These are phyloP conservation scores for Antedon mediterranea DNA, from an alignment of 53 echinoderm and acorn worm species.

Conservation along the genomic window DNA sequence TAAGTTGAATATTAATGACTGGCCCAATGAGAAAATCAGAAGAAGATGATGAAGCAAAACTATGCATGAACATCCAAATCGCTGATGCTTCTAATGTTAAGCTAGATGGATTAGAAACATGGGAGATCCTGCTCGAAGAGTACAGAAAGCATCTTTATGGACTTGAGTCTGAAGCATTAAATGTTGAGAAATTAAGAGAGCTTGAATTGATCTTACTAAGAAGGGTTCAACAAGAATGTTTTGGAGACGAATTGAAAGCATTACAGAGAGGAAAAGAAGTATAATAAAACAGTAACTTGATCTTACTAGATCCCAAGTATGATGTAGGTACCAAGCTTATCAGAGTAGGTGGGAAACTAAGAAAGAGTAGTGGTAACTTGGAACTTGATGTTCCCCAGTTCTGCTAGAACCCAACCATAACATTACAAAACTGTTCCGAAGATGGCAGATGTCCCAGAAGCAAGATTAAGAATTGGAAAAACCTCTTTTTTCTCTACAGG, in stretches of 20 bases:
- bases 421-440: constrained; percentile 8
- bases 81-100: too few species aligned
- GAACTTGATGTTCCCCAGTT: constrained; percentile 6
- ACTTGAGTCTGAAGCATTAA: background rate
- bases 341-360: constrained; percentile 12
- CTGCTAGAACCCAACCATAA: constrained; percentile 10
- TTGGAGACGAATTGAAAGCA: background rate
- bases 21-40: background rate
- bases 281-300: background rate
- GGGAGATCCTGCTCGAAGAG: background rate
- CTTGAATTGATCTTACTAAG: constrained; percentile 4
- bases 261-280: constrained; percentile 4
- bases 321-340: constrained; percentile 5
- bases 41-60: too few species aligned
- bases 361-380: background rate
- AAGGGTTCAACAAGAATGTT: constrained; percentile 3
- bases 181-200: constrained; percentile 2
- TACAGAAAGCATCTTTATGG: constrained; percentile 8
- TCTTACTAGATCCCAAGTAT: constrained; percentile 5
- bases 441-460: constrained; percentile 26
- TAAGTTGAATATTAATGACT: too few species aligned
- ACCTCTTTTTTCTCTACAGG: constrained; percentile 26
- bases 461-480: constrained; percentile 21
- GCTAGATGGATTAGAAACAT: too few species aligned
- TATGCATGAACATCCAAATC: too few species aligned